Conservation (phyloP, 1,140 invertebrate genomes). For the Trinorchestia longiramus region DNA sequence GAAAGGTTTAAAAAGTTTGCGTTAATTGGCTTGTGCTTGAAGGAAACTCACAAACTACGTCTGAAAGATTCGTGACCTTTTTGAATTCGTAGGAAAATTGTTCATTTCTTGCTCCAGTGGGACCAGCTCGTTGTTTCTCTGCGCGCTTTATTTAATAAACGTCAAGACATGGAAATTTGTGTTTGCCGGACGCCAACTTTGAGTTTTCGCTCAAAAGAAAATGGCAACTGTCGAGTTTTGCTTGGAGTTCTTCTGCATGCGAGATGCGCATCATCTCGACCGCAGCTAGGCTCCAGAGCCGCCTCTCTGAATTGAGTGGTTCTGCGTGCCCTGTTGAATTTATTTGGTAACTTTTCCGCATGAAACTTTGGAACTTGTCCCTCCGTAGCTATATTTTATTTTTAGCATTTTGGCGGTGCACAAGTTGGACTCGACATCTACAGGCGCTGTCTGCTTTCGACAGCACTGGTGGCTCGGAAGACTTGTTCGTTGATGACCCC, state of each 20-base stretch:
- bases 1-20: neutral
- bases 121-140: neutral
- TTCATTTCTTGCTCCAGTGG: neutral
- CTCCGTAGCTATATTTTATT: slow-evolving; percentile 31
- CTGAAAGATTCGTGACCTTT: neutral
- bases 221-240: neutral
- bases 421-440: neutral
- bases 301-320: slow-evolving; percentile 32
- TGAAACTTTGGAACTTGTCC: slow-evolving; percentile 17
- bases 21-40: neutral
- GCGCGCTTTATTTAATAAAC: neutral
- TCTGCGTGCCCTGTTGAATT: slow-evolving; percentile 34
- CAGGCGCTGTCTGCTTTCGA: neutral
- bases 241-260: slow-evolving; percentile 6
- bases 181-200: slow-evolving; percentile 5
- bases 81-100: neutral
- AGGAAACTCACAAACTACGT: neutral
- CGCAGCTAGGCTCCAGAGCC: neutral
- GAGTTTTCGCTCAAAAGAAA: slow-evolving; percentile 8
- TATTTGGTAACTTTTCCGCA: slow-evolving; percentile 15
- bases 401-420: slow-evolving; percentile 22
- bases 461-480: neutral
- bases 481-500: neutral
- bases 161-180: slow-evolving; percentile 8
- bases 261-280: neutral